Conservation (phyloP, 2,888 invertebrate genomes). For the Calliscelio sp. region DNA sequence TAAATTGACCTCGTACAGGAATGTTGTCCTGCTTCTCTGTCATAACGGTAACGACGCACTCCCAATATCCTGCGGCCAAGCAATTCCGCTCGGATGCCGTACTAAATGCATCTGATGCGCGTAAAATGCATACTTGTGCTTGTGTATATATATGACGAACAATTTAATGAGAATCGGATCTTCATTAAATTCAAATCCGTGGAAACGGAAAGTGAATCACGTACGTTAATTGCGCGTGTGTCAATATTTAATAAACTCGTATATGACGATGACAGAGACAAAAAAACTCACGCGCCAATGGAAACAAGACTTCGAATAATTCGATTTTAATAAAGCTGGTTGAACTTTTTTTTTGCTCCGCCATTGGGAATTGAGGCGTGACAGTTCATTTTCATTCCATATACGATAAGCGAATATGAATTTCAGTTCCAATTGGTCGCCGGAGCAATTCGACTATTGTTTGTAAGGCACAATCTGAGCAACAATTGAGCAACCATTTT, state of each 20-base stretch:
- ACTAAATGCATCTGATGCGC: conserved; percentile 49
- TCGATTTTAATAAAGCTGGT: conserved; percentile 9
- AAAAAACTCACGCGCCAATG: not conserved
- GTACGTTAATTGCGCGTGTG: conserved; percentile 34
- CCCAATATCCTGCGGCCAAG: conserved; percentile 71
- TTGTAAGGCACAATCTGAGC: no score
- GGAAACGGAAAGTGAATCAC: conserved; percentile 62
- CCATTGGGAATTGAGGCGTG: no score
- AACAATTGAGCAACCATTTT: no score
- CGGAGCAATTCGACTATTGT: no score
- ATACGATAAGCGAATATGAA: no score
- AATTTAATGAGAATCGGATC: conserved; percentile 61
- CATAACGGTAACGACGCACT: conserved; percentile 74
- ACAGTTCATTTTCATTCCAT: no score
- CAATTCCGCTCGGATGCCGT: conserved; percentile 58
- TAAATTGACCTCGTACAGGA: conserved; percentile 74
- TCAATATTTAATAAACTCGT: conserved; percentile 43
- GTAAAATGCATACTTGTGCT: conserved; percentile 49
- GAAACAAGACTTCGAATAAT: conserved; percentile 10
- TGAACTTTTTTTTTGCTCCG: not conserved
- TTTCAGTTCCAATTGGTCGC: no score
- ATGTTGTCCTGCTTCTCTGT: conserved; percentile 74
- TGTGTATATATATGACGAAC: conserved; percentile 40
- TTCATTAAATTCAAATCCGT: conserved; percentile 59
- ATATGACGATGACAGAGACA: not conserved